A percentile compares a stretch with the other conserved stretches of the same genome.
These are phyloP conservation scores for Bombus fervidus DNA, from an alignment of 1,140 invertebrate species.

Conservation along the genomic window DNA sequence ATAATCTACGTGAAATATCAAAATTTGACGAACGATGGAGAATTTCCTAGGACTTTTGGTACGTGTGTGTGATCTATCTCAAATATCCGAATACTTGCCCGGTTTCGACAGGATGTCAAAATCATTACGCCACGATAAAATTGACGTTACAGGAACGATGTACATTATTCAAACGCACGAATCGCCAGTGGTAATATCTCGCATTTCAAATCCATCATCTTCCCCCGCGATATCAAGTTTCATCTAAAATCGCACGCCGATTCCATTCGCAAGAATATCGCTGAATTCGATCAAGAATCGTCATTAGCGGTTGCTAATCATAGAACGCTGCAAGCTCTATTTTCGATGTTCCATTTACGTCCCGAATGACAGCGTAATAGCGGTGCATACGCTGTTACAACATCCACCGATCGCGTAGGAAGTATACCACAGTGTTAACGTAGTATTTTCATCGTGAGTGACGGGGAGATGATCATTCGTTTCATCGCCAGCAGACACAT, in stretches of 20 bases:
- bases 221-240: background rate
- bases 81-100: too few relatives aligned
- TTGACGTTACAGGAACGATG: too few relatives aligned
- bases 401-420: background rate
- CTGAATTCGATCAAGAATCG: background rate
- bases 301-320: background rate
- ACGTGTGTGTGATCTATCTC: too few relatives aligned
- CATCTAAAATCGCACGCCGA: background rate
- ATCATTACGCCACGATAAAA: too few relatives aligned
- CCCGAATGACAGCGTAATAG: background rate
- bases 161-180: too few relatives aligned
- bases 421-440: background rate
- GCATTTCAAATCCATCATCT: background rate
- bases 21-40: too few relatives aligned
- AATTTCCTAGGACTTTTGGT: too few relatives aligned
- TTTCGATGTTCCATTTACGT: constrained; percentile 8
- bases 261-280: background rate
- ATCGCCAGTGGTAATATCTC: too few relatives aligned
- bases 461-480: constrained; percentile 19
- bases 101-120: too few relatives aligned
- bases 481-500: background rate
- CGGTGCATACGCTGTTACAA: background rate
- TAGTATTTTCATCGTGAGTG: constrained; percentile 6
- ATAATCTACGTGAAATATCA: too few relatives aligned
- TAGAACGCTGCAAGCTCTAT: background rate